Evolutionary conservation across 2,113 vertebrate genomes (phyloP).

Genomic region (Pangasianodon gigas): DNA sequence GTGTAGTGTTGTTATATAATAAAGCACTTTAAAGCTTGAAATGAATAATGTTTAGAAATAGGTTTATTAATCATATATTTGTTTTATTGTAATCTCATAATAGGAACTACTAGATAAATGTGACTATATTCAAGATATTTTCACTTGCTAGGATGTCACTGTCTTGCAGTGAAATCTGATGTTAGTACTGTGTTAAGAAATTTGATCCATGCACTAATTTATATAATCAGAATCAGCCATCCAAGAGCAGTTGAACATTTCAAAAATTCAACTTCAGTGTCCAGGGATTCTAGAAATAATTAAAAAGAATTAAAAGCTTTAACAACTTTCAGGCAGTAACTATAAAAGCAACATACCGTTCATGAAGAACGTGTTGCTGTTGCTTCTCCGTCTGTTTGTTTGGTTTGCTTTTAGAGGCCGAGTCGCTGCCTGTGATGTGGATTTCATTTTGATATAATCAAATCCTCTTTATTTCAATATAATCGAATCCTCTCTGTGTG

Average conservation of each 20-base stretch:
- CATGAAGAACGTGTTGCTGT: background rate
- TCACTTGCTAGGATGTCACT: background rate
- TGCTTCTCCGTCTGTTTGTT: conserved; percentile 41
- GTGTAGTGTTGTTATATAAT: too few species aligned
- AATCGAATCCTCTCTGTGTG: conserved; percentile 75
- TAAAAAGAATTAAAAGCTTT: background rate
- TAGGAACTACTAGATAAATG: background rate
- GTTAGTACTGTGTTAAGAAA: background rate
- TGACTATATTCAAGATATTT: background rate
- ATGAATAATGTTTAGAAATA: background rate
- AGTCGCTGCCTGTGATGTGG: conserved; percentile 65
- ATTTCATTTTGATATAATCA: conserved; percentile 80
- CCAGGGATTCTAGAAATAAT: background rate
- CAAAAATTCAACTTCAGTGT: background rate
- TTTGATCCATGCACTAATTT: background rate
- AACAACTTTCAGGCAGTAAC: background rate
- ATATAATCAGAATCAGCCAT: background rate
- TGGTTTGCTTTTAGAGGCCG: conserved; percentile 57
- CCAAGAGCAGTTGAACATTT: background rate
- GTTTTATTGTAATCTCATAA: background rate
- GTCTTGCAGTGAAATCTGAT: background rate
- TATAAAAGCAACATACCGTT: background rate
- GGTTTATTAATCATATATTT: background rate
- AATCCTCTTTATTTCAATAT: conserved; percentile 74
- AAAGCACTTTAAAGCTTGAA: background rate